A percentile compares a stretch with the other conserved stretches of the same genome.
Evolutionary conservation across 2,888 invertebrate species (phyloP).

Genomic region (Orthonevra nobilis): DNA sequence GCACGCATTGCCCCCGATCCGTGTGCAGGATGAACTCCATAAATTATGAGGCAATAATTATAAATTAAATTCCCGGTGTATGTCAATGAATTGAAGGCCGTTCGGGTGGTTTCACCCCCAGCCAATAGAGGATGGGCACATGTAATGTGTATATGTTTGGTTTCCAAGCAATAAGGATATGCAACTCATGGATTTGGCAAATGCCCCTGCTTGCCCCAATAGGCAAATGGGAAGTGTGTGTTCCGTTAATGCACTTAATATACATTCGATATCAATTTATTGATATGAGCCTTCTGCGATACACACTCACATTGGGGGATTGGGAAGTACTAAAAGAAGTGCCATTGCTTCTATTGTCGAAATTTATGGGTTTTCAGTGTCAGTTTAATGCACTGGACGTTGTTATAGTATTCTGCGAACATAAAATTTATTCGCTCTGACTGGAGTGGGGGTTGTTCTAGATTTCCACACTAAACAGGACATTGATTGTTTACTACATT

Average conservation of each 20-base stretch:
- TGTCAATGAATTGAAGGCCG: conserved; percentile 39
- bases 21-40: conserved; percentile 42
- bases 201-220: conserved; percentile 1
- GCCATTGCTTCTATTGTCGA: conserved; percentile 2
- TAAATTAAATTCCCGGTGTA: conserved; percentile 61
- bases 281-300: conserved; percentile 32
- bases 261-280: conserved; percentile 65
- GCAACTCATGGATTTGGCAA: conserved; percentile 44
- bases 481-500: no score
- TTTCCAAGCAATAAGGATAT: conserved; percentile 38
- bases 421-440: conserved; percentile 33
- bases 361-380: conserved; percentile 49
- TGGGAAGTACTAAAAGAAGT: neutral
- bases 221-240: conserved; percentile 48
- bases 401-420: conserved; percentile 60
- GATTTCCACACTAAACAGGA: conserved; percentile 8
- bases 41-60: conserved; percentile 64
- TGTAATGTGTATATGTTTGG: no score
- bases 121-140: conserved; percentile 6
- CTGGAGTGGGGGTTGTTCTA: neutral
- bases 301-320: neutral
- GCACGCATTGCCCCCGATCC: conserved; percentile 23
- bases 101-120: conserved; percentile 1
- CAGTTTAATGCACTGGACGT: conserved; percentile 60
- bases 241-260: conserved; percentile 64